Conservation (phyloP, 2,888 invertebrate genomes). For the Sinodicranocentrus sp. region DNA sequence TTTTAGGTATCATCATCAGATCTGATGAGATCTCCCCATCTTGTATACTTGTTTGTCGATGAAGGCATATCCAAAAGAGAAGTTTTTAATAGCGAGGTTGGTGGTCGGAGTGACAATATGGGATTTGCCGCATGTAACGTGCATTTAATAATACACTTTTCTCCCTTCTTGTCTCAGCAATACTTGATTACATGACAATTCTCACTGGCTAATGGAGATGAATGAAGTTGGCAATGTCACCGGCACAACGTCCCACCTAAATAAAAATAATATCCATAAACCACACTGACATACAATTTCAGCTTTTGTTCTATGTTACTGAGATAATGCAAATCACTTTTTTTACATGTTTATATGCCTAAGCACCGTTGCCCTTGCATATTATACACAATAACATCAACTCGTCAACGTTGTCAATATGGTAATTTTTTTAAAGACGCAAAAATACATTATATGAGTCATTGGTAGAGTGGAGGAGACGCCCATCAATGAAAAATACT, state of each 20-base stretch:
- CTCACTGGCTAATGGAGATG: conserved; percentile 73
- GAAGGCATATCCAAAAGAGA: not conserved
- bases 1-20: not conserved
- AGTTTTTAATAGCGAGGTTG: conserved; percentile 70
- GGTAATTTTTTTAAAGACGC: no score
- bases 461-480: no score
- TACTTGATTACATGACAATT: conserved; percentile 75
- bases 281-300: no score
- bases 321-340: no score
- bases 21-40: not conserved
- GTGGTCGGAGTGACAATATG: conserved; percentile 76
- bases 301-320: no score
- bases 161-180: conserved; percentile 16
- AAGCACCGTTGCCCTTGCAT: no score
- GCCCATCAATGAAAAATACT: no score
- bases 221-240: conserved; percentile 61
- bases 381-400: no score
- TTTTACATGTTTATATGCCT: no score
- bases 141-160: conserved; percentile 7
- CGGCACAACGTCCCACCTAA: not conserved
- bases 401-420: no score
- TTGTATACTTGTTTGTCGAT: conserved; percentile 5
- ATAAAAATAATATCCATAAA: no score
- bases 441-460: no score
- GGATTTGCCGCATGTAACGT: conserved; percentile 70